Evolutionary conservation across 2,888 invertebrate species (phyloP).

Genomic region (Teleogryllus oceanicus): DNA sequence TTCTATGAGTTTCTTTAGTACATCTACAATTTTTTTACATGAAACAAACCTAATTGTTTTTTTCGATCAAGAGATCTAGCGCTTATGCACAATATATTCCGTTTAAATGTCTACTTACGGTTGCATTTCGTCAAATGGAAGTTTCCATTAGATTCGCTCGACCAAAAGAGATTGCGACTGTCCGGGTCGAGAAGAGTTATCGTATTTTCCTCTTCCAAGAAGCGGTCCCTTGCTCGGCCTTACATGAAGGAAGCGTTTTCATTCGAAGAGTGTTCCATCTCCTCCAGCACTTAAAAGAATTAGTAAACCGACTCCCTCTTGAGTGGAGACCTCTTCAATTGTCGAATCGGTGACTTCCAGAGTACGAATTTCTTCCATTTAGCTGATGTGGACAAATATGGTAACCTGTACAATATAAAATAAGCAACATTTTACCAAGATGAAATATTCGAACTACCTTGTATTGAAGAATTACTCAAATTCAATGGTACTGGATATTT

Average conservation of each 20-base stretch:
- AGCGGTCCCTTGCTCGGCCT: not conserved
- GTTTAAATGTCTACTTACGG: too few relatives aligned
- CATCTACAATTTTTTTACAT: too few relatives aligned
- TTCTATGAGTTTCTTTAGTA: too few relatives aligned
- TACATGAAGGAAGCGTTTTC: slow-evolving; percentile 18
- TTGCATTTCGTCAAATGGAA: too few relatives aligned
- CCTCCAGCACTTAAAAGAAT: not conserved
- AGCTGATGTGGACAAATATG: not conserved
- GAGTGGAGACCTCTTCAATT: not conserved
- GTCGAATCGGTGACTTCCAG: not conserved
- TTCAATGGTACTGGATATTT: too few relatives aligned
- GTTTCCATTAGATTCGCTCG: not conserved
- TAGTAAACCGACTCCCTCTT: not conserved
- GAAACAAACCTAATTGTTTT: too few relatives aligned
- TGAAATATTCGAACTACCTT: too few relatives aligned
- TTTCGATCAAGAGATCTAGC: too few relatives aligned
- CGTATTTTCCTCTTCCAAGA: not conserved
- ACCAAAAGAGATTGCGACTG: not conserved
- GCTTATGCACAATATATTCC: too few relatives aligned
- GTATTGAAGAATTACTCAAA: too few relatives aligned
- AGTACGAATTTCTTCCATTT: not conserved
- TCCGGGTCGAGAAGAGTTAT: not conserved
- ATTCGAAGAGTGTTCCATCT: slow-evolving; percentile 9
- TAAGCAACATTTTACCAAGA: too few relatives aligned
- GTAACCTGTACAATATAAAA: too few relatives aligned